Evolutionary conservation across 2,113 vertebrate genomes (phyloP), one percentile per base, ranked within the genome.

Genomic region (Nymphicus hollandicus): DNA sequence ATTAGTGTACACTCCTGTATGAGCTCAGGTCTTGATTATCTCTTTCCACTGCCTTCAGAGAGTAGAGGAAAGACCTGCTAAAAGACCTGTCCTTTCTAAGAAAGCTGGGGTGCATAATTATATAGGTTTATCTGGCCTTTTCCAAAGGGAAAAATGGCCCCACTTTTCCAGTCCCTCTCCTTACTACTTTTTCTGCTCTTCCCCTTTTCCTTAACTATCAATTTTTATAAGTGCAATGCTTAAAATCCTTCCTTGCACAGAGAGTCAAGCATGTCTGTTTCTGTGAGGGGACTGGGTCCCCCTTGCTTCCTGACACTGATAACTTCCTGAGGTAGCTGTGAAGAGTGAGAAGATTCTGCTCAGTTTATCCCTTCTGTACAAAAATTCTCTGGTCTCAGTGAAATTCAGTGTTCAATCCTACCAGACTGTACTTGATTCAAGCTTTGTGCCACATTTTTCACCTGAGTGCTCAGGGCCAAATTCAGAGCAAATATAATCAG

Each of bases 1-100:
- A 97, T 96, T 97, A 97, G 93, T 93, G 94, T 91, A 93, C 89
- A 90, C 85, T 96, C 85, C 71, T 81, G 79, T 82, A 55, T n/a
- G 41, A 96, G 91, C 84, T 91, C 74, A 71, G 76, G 96, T 93
- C 95, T 90, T 93, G 95, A 96, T 96, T 91, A 96, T 97, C 93
- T 95, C 93, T 90, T 97, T 78, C 79, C 95, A 90, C 28, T 81
- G 39, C 79, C 50, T 91, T 89, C 82, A 78, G 89, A 86, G 25
- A 74, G 27, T 6, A 74, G 39, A 76, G 81, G 78, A 79, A 91
- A 69, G 81, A 19, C 29, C 95, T 93, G 91, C 88, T 90, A 10
- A 89, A 80, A 96, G 64, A 86, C 47, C 50, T 50, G 60, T 91
- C 91, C 91, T 96, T 96, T 90, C 72, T 86, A 50, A 88, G 68